phyloP scores from a whole-genome alignment of 2,113 vertebrate species.

The Cettia cetti region DNA sequence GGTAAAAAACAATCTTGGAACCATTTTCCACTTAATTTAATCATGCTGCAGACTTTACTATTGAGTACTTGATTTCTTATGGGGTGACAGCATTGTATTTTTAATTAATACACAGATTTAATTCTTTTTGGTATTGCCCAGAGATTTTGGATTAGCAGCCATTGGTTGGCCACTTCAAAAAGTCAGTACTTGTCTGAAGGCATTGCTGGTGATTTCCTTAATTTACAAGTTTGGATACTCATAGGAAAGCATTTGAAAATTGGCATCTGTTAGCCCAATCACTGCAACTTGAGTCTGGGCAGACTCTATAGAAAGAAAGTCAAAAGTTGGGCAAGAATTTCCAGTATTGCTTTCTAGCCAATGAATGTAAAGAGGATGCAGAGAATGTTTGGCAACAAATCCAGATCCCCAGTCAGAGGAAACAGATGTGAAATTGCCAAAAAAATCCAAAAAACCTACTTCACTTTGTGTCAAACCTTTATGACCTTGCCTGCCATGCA shows the following conservation, averaged over 20 bases:
- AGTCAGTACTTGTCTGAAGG: slow-evolving; percentile 41
- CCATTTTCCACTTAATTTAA: slow-evolving; percentile 2
- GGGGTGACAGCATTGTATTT: neutral
- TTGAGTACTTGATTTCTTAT: neutral
- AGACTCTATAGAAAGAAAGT: neutral
- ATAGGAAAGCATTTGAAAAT: neutral
- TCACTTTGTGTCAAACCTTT: neutral
- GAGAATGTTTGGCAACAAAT: neutral
- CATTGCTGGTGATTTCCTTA: slow-evolving; percentile 48
- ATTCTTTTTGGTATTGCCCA: neutral
- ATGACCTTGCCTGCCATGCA: neutral
- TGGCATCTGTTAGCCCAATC: neutral
- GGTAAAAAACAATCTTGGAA: neutral
- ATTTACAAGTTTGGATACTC: neutral
- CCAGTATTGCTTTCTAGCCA: neutral
- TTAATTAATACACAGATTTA: neutral
- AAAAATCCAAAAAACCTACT: neutral
- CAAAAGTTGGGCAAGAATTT: neutral
- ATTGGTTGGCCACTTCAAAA: slow-evolving; percentile 14
- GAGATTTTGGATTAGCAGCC: slow-evolving; percentile 21
- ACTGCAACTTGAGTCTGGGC: neutral
- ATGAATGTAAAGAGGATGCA: neutral
- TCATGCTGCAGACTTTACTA: neutral
- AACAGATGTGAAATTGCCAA: neutral
- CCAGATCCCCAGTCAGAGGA: neutral